Conservation (phyloP, 2,797 vertebrate genomes). For the Gambelia wislizenii region DNA sequence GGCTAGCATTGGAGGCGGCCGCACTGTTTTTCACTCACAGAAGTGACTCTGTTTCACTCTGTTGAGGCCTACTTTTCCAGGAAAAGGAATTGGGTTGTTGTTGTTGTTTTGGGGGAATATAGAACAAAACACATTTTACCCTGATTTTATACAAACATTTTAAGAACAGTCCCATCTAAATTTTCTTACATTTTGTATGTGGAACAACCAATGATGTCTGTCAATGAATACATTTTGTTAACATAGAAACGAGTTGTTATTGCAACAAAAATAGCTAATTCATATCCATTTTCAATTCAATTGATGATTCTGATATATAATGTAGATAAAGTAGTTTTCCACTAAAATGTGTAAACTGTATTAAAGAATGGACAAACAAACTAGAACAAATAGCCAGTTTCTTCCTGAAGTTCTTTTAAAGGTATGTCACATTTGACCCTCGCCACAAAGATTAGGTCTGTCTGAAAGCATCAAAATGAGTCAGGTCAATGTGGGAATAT, state of each 20-base stretch:
- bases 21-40: no score
- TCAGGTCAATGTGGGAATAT: constrained; percentile 61
- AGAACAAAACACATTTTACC: not conserved
- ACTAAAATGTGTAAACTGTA: constrained; percentile 55
- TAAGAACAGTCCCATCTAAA: not conserved
- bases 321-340: constrained; percentile 62
- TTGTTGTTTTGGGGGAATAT: no score
- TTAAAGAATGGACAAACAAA: constrained; percentile 35
- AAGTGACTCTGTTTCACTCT: no score
- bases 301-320: constrained; percentile 47
- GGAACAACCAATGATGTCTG: not conserved
- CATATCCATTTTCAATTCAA: constrained; percentile 35
- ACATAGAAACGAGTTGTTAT: not conserved
- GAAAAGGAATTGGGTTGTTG: not conserved
- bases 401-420: constrained; percentile 72
- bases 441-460: constrained; percentile 64
- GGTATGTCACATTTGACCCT: constrained; percentile 72
- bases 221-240: not conserved
- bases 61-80: not conserved
- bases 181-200: not conserved
- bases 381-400: constrained; percentile 48
- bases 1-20: no score
- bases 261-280: not conserved
- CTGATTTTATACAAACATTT: not conserved
- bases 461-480: constrained; percentile 65